Evolutionary conservation across 2,888 invertebrate species (phyloP).

Genomic region (Dione juno): DNA sequence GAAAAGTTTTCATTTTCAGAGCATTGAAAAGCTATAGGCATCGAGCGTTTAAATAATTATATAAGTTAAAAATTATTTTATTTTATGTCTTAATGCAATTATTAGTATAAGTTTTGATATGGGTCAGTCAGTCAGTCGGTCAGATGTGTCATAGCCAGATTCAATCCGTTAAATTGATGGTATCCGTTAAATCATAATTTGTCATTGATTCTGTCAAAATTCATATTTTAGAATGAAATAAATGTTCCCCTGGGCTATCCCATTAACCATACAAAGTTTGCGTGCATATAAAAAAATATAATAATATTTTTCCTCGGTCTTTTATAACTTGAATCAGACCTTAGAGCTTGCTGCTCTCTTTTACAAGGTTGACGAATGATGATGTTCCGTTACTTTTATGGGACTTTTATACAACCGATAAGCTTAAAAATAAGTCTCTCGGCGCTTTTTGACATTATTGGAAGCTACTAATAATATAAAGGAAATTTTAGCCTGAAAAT

Average conservation of each 20-base stretch:
- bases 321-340: constrained; percentile 43
- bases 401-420: constrained; percentile 38
- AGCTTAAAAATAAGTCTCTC: constrained; percentile 34
- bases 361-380: constrained; percentile 60
- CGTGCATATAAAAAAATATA: background rate
- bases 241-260: too few relatives aligned
- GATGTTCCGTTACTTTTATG: constrained; percentile 53
- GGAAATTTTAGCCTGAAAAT: constrained; percentile 3
- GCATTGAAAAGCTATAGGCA: constrained; percentile 45
- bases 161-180: too few relatives aligned
- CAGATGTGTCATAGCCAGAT: too few relatives aligned
- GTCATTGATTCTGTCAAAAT: too few relatives aligned
- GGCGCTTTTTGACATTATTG: constrained; percentile 27
- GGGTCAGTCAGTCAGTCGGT: too few relatives aligned
- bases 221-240: too few relatives aligned
- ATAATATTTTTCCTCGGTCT: constrained; percentile 26
- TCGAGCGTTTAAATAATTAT: constrained; percentile 26
- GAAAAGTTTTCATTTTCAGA: constrained; percentile 52
- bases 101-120: too few relatives aligned
- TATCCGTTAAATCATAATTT: too few relatives aligned
- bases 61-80: too few relatives aligned
- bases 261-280: background rate
- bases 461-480: constrained; percentile 13
- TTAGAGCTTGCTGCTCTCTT: constrained; percentile 50
- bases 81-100: too few relatives aligned